These are phyloP conservation scores for Saccostrea cuccullata DNA, from an alignment of 1,140 invertebrate species.

Conservation along the genomic window DNA sequence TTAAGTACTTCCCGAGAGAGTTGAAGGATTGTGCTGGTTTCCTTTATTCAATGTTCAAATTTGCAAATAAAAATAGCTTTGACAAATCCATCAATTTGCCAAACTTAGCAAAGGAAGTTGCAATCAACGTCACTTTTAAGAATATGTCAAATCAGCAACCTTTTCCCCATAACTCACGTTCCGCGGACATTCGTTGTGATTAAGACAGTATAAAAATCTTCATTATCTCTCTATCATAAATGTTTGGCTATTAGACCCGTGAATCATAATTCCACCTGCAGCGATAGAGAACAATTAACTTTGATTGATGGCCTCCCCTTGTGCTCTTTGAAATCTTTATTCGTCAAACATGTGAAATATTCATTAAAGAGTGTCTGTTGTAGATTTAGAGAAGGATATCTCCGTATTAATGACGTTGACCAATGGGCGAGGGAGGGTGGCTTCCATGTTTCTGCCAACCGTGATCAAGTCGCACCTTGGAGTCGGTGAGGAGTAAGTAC, in stretches of 20 bases:
- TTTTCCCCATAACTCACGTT: background rate
- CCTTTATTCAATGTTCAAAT: too few relatives aligned
- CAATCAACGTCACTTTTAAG: background rate
- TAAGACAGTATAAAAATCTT: constrained; percentile 21
- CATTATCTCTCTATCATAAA: constrained; percentile 36
- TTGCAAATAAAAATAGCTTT: too few relatives aligned
- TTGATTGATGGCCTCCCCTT: constrained; percentile 1
- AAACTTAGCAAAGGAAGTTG: too few relatives aligned
- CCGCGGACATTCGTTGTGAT: background rate
- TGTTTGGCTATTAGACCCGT: background rate
- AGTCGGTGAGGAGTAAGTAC: background rate
- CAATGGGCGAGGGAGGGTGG: background rate
- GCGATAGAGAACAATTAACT: constrained; percentile 4
- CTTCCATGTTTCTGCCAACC: constrained; percentile 10
- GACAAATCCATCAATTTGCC: too few relatives aligned
- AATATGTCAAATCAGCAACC: constrained; percentile 1
- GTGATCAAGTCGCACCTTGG: background rate
- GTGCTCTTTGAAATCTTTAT: constrained; percentile 24
- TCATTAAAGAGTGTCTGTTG: constrained; percentile 16
- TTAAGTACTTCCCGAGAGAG: too few relatives aligned
- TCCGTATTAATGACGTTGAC: constrained; percentile 14
- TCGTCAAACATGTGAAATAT: constrained; percentile 36
- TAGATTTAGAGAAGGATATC: background rate
- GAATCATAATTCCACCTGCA: constrained; percentile 35
- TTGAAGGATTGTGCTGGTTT: too few relatives aligned